Conservation (phyloP, 2,113 vertebrate species). For the Erinaceus europaeus region DNA sequence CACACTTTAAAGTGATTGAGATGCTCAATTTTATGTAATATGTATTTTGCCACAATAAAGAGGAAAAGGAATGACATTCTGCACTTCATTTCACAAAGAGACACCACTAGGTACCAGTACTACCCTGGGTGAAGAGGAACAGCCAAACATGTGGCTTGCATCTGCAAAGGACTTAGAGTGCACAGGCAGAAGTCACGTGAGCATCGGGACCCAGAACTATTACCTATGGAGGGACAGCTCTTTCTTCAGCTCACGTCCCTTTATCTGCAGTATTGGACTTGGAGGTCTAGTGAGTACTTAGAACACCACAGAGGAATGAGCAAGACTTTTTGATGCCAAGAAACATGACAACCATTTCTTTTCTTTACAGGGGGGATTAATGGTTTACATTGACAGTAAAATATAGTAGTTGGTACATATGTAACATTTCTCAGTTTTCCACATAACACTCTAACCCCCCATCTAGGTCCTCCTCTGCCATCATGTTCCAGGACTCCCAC, state of each 20-base stretch:
- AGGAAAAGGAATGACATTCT: neutral
- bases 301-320: neutral
- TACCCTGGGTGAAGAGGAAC: neutral
- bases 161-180: fast-evolving
- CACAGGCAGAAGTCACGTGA: neutral
- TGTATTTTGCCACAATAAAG: neutral
- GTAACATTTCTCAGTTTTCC: too few species aligned
- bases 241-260: neutral
- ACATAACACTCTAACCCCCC: too few species aligned
- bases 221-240: neutral
- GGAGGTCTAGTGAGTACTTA: neutral
- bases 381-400: too few species aligned
- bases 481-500: too few species aligned
- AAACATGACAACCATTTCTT: too few species aligned
- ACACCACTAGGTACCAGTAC: too few species aligned
- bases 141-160: neutral
- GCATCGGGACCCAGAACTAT: neutral
- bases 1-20: neutral
- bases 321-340: neutral
- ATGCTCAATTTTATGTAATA: neutral
- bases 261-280: neutral
- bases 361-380: too few species aligned
- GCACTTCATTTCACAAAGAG: neutral
- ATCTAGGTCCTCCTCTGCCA: too few species aligned
- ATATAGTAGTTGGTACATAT: too few species aligned